Evolutionary conservation across 2,113 vertebrate species (phyloP), one percentile per base, ranked within the genome.

Genomic region (Stigmatopora nigra): DNA sequence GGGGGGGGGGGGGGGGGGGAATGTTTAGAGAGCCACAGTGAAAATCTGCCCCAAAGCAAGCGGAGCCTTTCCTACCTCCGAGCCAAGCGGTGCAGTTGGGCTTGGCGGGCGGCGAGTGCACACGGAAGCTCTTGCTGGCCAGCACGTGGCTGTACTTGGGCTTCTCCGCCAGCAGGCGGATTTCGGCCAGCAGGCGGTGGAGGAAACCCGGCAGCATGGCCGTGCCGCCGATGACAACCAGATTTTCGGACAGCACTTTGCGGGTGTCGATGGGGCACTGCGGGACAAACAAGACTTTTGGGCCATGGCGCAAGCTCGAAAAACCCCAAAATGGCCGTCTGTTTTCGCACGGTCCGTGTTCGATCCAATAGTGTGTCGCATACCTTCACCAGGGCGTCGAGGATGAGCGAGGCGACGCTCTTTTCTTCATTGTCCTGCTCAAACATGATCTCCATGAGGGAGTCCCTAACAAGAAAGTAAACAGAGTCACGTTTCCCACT

Each of bases 361-460:
- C 14, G 45, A 14, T 14, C 11, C 14, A 46, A 8, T 46, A 13
- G 45, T 51, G 7, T 56, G 2, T 31, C 61, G 10, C 14, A 48
- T 82, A 99, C 97, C 95, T 97, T 94, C 56, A 99, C 85, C 19
- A 99, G 91, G 3, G 94, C 88, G 71, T 99, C 97, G 5, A 99
- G 78, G 69, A 99, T 92, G 79, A 99, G 90, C 17, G 97, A 93
- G 71, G 95, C 97, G 64, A 98, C 91, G 7, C 95, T 98, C 71
- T 97, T 95, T 86, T 98, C 95, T 71, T 99, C 97, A 9, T 99
- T 99, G 82, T 99, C 97, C 88, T 99, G 96, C 53, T 98, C 96
- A 86, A 99, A 99, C 57, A 99, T 85, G 57, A 98, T 92, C 88
- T 99, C 96, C 8, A 94, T 94, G 64, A 98, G 87, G 0, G 95